Base-by-base conservation (phyloP, 1,140 invertebrate genomes). In the Drosophila sulfurigaster region DNA sequence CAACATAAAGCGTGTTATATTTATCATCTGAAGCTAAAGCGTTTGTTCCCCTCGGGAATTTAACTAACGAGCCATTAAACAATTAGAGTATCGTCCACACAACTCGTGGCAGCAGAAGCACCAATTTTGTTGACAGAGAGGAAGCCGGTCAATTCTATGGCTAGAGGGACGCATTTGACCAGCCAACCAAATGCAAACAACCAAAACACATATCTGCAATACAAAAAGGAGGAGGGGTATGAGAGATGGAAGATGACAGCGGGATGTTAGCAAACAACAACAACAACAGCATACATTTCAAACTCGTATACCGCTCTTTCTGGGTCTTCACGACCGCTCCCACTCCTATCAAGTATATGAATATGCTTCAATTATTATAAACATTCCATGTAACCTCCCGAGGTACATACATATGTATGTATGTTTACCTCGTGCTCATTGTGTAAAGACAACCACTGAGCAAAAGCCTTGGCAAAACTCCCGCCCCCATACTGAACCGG, bases 281-380 rank as follows among this genome's bases (percentile, higher is more conserved):
- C 49, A 54, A 51, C 7, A 52, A 25, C 58, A 16, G 67, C 51
- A 8, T 20, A 20, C 3, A 13, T 3, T 43, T 43, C 73, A 28
- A 45, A 72, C 63, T 57, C 35, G 2, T 6, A 10, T 10, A 59
- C 63, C 60, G 77, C 69, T 75, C 64, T 45, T 64, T 41, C 5
- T 16, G 6, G 46, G 48, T 28, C 45, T 16, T 32, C 51, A 1
- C 28, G 49, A 59, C 56, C 15, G n/a, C 57, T 43, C 72, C 70
- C 4, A 65, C 66, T 70, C 52, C 62, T 38, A 1, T 10, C 6
- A 38, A 10, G 7, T 11, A 38, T 86, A 78, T 69, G 63, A 85
- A 85, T 81, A 85, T 85, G 82, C 82, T 85, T 85, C 82, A 85
- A 85, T 85, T 85, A 85, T 86, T 78, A 86, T 74, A 67, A 85